phyloP scores from a whole-genome alignment of 2,113 vertebrate genomes.

The Dascyllus trimaculatus region DNA sequence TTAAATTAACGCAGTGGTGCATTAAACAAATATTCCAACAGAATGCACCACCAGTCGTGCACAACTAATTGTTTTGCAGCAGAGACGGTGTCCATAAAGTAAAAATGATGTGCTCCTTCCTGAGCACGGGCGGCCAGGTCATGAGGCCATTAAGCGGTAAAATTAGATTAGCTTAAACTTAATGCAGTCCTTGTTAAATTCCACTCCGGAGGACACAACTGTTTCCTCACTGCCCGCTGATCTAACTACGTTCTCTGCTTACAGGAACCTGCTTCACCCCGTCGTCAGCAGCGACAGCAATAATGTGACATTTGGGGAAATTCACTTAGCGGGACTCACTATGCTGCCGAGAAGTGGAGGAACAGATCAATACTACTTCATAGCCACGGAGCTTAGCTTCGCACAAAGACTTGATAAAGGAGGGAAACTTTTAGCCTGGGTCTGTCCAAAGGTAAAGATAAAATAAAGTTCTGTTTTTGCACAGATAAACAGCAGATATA shows the following conservation, averaged over 20 bases:
- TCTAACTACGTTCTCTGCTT: conserved; percentile 41
- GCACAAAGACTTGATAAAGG: not conserved
- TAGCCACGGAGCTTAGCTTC: not conserved
- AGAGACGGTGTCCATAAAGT: conserved; percentile 43
- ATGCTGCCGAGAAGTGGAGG: not conserved
- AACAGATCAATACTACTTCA: not conserved
- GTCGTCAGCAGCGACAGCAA: not conserved
- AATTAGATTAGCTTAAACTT: conserved; percentile 68
- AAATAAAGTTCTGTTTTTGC: too few species aligned
- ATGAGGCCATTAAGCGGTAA: conserved; percentile 57
- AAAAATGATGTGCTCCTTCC: conserved; percentile 42
- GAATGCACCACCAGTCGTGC: not conserved
- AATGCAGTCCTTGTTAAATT: conserved; percentile 61
- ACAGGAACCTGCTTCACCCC: conserved; percentile 35
- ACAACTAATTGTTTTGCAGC: conserved; percentile 37
- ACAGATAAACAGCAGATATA: too few species aligned
- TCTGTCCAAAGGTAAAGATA: too few species aligned
- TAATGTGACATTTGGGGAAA: not conserved
- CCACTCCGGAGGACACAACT: conserved; percentile 18
- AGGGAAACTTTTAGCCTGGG: too few species aligned
- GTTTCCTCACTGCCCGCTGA: conserved; percentile 31
- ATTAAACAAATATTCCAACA: conserved; percentile 20
- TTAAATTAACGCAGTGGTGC: conserved; percentile 1
- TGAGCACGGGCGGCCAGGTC: conserved; percentile 37
- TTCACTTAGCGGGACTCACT: not conserved